Conservation (phyloP, 35 echinoderm and acorn worm genomes). For the Hemicentrotus pulcherrimus region DNA sequence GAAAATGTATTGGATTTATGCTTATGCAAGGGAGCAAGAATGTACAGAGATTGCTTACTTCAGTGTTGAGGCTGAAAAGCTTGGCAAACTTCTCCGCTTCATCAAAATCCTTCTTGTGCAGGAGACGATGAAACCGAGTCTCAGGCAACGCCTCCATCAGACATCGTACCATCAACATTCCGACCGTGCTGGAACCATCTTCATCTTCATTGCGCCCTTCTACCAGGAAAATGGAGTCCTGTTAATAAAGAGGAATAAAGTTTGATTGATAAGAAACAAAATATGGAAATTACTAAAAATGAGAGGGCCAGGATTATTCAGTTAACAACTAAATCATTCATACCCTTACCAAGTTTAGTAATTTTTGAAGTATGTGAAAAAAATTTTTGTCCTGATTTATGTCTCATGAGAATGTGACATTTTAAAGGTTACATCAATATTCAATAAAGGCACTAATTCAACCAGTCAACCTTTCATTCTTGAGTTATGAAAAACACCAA, state of each 20-base stretch:
- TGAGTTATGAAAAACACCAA: too few species aligned
- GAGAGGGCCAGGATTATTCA: too few species aligned
- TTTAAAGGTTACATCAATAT: too few species aligned
- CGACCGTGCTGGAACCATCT: conserved; percentile 46
- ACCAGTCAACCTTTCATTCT: too few species aligned
- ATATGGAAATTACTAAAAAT: too few species aligned
- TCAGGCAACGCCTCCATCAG: conserved; percentile 86
- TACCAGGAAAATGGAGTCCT: conserved; percentile 92
- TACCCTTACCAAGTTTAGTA: too few species aligned
- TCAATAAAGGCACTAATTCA: too few species aligned
- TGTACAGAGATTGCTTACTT: conserved; percentile 61
- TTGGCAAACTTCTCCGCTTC: conserved; percentile 91
- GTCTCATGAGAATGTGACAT: too few species aligned
- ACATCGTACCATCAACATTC: conserved; percentile 81
- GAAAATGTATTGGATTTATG: too few species aligned
- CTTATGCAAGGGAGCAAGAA: background rate
- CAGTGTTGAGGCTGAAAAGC: conserved; percentile 79
- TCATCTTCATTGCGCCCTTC: conserved; percentile 69
- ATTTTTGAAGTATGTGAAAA: too few species aligned
- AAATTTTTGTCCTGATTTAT: too few species aligned
- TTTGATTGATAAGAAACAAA: background rate
- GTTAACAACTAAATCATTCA: too few species aligned
- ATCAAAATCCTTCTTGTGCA: conserved; percentile 82
- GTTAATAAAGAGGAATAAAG: background rate
- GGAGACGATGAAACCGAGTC: conserved; percentile 83